A percentile compares a stretch with the other conserved stretches of the same genome.
Evolutionary conservation across 2,888 invertebrate species (phyloP).

Genomic region (Sthenelais limicola): DNA sequence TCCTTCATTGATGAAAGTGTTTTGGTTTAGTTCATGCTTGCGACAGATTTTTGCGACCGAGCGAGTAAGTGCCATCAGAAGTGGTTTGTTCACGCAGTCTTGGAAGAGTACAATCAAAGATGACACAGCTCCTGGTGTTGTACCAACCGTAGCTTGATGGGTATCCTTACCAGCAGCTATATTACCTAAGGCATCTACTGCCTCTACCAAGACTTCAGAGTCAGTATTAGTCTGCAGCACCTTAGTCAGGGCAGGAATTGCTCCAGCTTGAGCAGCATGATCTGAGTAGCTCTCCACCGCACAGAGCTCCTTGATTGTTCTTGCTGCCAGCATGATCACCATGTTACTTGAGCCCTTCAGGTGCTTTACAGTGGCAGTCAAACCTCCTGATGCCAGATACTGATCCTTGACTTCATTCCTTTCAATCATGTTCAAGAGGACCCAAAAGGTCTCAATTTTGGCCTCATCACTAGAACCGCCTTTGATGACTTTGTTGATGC

Average conservation of each 20-base stretch:
- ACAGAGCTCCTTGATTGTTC: constrained; percentile 61
- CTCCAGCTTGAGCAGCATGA: constrained; percentile 59
- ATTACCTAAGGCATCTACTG: constrained; percentile 61
- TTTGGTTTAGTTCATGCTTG: constrained; percentile 62
- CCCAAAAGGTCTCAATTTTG: constrained; percentile 62
- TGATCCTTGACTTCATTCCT: constrained; percentile 62
- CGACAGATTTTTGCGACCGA: constrained; percentile 59
- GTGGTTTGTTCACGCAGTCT: constrained; percentile 57
- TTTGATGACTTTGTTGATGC: constrained; percentile 65
- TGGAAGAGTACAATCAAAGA: constrained; percentile 61
- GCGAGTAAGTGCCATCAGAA: constrained; percentile 63
- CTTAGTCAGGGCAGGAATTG: constrained; percentile 63
- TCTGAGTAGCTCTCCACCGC: constrained; percentile 60
- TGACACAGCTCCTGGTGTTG: constrained; percentile 70
- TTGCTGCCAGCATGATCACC: constrained; percentile 61
- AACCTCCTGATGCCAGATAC: constrained; percentile 59
- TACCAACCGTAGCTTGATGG: constrained; percentile 60
- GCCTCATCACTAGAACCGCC: constrained; percentile 59
- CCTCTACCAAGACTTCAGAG: constrained; percentile 63
- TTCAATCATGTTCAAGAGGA: constrained; percentile 63
- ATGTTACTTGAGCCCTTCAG: constrained; percentile 58
- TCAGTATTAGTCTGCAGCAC: constrained; percentile 58
- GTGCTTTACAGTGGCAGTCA: constrained; percentile 58
- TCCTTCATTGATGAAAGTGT: constrained; percentile 61
- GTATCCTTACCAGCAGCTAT: constrained; percentile 58